Evolutionary conservation across 2,113 vertebrate genomes (phyloP), one percentile per base, ranked within the genome.

Genomic region (Ariopsis seemanni): DNA sequence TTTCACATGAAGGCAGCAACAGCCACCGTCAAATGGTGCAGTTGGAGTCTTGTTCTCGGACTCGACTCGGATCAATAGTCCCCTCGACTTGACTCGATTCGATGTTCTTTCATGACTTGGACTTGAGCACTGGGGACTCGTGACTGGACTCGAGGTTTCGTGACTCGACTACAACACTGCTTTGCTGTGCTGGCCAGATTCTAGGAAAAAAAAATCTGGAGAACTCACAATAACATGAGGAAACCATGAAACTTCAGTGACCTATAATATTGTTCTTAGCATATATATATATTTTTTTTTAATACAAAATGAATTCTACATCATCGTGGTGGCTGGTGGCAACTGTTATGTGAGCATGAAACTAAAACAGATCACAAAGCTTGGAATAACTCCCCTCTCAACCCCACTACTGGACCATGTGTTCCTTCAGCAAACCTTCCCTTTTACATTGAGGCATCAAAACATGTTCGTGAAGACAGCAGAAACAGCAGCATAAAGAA

Each of bases 401-500:
- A 71, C 22, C 15, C 27, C 14, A 53, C 53, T 85, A 72, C 42
- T 85, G 22, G 57, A 48, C 55, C 27, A 34, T 25, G 34, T 67
- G 25, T 14, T 57, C 83, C 18, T 60, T 77, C n/a, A 60, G 25
- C 63, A 85, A 11, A 50, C 22, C 79, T 77, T 25, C 58, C 25
- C 10, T n/a, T 14, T 69, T 81, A 86, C 84, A 83, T 42, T 42
- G 11, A 85, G 48, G 62, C 42, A 74, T 34, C 10, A 58, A 55
- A 65, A 34, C 30, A 85, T 34, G 4, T 85, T 83, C 52, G 74
- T 48, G 7, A 63, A 87, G 62, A 83, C 62, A 60, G 67, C n/a
- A 67, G 57, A 71, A 27, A 42, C 80, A 57, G 71, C 74, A 18
- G 84, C 53, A 75, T 86, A 83, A 84, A 82, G 62, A 85, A 85